Conservation (phyloP, 2,797 vertebrate species). For the Enoplosus armatus region DNA sequence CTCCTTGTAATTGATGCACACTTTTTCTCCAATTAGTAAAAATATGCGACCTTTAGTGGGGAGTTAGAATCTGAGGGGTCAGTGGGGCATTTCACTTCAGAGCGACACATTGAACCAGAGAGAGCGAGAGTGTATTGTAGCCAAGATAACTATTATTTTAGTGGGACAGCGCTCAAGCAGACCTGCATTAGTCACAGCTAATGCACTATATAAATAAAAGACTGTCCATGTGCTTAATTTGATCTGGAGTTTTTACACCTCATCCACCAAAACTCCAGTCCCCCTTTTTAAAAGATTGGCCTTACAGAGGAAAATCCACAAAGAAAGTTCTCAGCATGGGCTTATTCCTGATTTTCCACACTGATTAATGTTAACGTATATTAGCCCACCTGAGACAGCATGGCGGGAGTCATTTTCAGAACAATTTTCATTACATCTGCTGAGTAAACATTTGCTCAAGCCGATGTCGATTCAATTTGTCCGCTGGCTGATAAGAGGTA, state of each 20-base stretch:
- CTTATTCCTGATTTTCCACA: conserved; percentile 79
- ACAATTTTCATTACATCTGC: conserved; percentile 80
- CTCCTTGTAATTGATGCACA: conserved; percentile 18
- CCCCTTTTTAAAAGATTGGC: conserved; percentile 65
- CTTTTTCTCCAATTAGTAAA: conserved; percentile 39
- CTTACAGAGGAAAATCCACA: conserved; percentile 50
- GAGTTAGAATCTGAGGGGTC: conserved; percentile 29
- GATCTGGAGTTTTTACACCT: conserved; percentile 78
- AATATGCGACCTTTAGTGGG: conserved; percentile 22
- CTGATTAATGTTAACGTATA: conserved; percentile 78
- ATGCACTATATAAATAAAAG: conserved; percentile 79
- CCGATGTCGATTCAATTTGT: conserved; percentile 81
- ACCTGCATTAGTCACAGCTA: conserved; percentile 79
- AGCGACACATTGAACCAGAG: conserved; percentile 56
- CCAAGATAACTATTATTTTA: conserved; percentile 82
- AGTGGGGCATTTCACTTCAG: conserved; percentile 53
- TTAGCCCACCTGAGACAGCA: conserved; percentile 80
- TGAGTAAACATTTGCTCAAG: conserved; percentile 81
- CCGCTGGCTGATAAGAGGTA: conserved; percentile 77
- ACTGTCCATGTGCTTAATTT: conserved; percentile 80
- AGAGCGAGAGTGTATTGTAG: conserved; percentile 45
- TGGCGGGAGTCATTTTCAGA: conserved; percentile 77
- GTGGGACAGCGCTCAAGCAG: conserved; percentile 70
- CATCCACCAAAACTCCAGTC: conserved; percentile 72
- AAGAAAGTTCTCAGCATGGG: conserved; percentile 64